These are phyloP conservation scores for Hypotaenidia philippensis DNA, from an alignment of 2,797 vertebrate genomes.

Conservation along the genomic window DNA sequence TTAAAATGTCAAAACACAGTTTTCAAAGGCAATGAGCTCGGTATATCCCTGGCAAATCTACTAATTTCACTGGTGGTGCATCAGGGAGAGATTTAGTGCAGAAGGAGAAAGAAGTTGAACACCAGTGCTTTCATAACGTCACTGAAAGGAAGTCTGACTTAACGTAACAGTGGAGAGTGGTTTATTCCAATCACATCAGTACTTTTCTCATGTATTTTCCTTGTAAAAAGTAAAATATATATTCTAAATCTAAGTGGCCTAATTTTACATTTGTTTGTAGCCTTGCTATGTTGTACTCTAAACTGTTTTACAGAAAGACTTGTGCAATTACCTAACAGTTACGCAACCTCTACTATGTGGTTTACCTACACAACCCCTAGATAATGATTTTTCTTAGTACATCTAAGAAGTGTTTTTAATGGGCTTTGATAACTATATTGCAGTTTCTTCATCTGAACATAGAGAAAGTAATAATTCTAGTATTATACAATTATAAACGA, in stretches of 20 bases:
- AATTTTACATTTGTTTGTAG: neutral
- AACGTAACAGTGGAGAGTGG: neutral
- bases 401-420: neutral
- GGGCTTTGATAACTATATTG: neutral
- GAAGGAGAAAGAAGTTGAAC: slow-evolving; percentile 52
- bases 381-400: neutral
- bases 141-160: slow-evolving; percentile 25
- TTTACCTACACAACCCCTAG: neutral
- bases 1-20: slow-evolving; percentile 68
- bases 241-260: neutral
- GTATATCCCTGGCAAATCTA: neutral
- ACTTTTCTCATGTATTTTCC: neutral
- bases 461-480: neutral
- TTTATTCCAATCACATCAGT: neutral
- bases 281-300: neutral
- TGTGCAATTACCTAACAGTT: neutral
- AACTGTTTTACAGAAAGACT: neutral
- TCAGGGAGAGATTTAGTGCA: neutral
- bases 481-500: neutral
- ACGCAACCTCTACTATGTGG: neutral
- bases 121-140: neutral
- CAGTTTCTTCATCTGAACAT: neutral
- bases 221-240: neutral
- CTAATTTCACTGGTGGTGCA: neutral
- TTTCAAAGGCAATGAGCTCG: slow-evolving; percentile 54